Evolutionary conservation across 92 coral and sea anemone genomes (phyloP), one percentile per base, ranked within the genome.

Genomic region (Epizoanthus ramosus): DNA sequence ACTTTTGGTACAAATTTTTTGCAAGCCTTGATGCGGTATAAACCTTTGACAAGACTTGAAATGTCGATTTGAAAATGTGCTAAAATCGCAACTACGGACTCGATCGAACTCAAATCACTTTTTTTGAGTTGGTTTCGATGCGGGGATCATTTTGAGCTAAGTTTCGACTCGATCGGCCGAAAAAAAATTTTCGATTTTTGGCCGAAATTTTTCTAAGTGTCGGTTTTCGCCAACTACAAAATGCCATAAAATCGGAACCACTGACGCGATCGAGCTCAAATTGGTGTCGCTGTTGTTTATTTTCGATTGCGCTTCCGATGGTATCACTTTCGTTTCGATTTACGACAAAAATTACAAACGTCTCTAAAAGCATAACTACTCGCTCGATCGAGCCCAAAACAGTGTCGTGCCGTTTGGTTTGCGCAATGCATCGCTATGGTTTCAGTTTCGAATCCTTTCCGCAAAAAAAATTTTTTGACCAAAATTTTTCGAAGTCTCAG

Each of bases 21-120:
- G 43, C 43, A 39, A 39, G 43, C 43, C 43, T 39, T 39, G 43
- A 39, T 39, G 43, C 43, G 43, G 43, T 39, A 39, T 39, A 39
- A 39, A 39, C 43, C 43, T 39, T 39, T 39, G 43, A 39, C 43
- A 39, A 39, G 43, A 39, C 43, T 39, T 39, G 43, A 39, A 39
- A 63, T 66, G 71, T 66, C 71, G 37, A 66, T 66, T 66, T 66
- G 71, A 66, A 66, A 66, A 66, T 19, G 71, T 19, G 71, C 71
- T 66, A 66, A 66, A 66, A 66, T 66, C 71, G 71, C 71, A 66
- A 66, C 71, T 66, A 66, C 43, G 43, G 43, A 39, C 43, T 39
- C 43, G 43, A 39, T 39, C 43, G 43, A 39, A 39, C 43, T 39
- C 43, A 39, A 39, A 39, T 66, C 45, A 24, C 45, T 66, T 66